These are phyloP conservation scores for Branchinecta sandiegonensis DNA, from an alignment of 2,888 invertebrate genomes.

Conservation along the genomic window DNA sequence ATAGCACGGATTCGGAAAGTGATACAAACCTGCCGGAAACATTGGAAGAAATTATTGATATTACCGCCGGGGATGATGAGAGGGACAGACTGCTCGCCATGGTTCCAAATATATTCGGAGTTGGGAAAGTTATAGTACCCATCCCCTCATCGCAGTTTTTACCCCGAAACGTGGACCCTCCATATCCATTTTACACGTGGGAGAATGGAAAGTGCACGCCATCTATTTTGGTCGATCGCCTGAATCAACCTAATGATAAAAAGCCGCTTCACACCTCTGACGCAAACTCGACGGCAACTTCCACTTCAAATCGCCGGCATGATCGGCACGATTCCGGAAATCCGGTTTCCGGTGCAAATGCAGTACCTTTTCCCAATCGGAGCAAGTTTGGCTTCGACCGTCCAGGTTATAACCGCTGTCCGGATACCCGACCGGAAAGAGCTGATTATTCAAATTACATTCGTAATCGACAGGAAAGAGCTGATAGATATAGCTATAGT, in stretches of 20 bases:
- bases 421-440: no score
- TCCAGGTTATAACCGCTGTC: no score
- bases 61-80: background rate
- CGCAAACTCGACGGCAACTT: no score
- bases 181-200: background rate
- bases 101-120: slow-evolving; percentile 1
- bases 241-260: background rate
- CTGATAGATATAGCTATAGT: no score
- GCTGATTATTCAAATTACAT: no score
- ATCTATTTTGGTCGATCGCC: background rate
- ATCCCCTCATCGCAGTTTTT: background rate
- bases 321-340: no score
- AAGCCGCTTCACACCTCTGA: no score
- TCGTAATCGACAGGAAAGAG: no score
- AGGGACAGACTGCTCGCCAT: slow-evolving; percentile 12
- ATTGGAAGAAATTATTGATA: slow-evolving; percentile 4
- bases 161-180: background rate
- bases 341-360: no score
- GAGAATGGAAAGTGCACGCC: slow-evolving; percentile 5
- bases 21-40: background rate
- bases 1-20: background rate
- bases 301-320: no score
- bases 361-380: no score
- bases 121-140: background rate
- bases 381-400: no score